Conservation (phyloP, 2,113 vertebrate genomes). For the Hypomesus transpacificus region DNA sequence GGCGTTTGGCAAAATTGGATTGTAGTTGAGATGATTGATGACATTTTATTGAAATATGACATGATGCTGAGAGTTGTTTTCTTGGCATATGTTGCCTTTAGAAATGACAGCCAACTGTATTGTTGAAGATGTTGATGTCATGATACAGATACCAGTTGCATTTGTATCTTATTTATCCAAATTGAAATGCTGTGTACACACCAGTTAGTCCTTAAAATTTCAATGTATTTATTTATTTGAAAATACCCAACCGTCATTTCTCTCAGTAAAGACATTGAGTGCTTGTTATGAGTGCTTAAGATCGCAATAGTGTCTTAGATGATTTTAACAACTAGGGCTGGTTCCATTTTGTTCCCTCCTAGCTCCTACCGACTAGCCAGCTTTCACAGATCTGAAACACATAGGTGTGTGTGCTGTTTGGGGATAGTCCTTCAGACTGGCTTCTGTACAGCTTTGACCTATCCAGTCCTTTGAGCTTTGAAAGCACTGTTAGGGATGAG, state of each 20-base stretch:
- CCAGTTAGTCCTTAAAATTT: background rate
- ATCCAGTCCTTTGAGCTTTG: conserved; percentile 10
- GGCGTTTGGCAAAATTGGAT: conserved; percentile 12
- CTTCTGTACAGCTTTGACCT: conserved; percentile 5
- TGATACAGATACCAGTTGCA: too few species aligned
- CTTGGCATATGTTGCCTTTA: conserved; percentile 36
- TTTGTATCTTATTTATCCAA: conserved; percentile 19
- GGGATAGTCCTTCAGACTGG: background rate
- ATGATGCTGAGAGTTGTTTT: conserved; percentile 46
- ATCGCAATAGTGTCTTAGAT: conserved; percentile 36
- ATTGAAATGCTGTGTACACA: background rate
- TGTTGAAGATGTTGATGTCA: conserved; percentile 18
- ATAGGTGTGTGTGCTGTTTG: conserved; percentile 36
- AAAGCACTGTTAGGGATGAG: conserved; percentile 2
- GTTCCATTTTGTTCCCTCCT: conserved; percentile 29
- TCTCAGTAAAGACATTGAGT: conserved; percentile 45
- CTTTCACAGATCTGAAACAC: conserved; percentile 43
- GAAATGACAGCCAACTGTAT: conserved; percentile 18
- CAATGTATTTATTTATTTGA: conserved; percentile 27
- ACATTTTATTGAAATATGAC: conserved; percentile 30
- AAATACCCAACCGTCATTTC: conserved; percentile 20
- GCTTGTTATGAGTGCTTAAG: conserved; percentile 13
- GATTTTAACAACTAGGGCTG: conserved; percentile 34
- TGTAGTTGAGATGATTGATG: background rate
- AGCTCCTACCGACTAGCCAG: conserved; percentile 23